Evolutionary conservation across 2,113 vertebrate genomes (phyloP), one percentile per base, ranked within the genome.

Genomic region (Noturus placidus): DNA sequence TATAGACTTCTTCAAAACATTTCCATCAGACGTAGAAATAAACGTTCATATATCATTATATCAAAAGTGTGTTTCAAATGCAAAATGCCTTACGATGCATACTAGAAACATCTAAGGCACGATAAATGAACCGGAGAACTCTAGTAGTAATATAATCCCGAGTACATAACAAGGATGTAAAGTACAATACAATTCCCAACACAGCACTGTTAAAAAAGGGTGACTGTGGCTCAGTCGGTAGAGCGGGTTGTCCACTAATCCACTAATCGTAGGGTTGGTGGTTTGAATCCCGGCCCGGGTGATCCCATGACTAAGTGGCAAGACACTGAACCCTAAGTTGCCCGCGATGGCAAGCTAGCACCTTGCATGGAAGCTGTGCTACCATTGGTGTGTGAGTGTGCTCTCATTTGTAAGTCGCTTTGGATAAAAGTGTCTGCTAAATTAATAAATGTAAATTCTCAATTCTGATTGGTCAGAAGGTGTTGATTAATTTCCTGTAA

Each of bases 1-100:
- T 72, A 79, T 78, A 84, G 61, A 70, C 74, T 46, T 88, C 61
- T 67, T 27, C 63, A 81, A 72, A 85, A 30, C 6, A 27, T 54
- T 88, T 69, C 77, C 54, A 88, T 82, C 77, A 61, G 27, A 27
- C 83, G 65, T 52, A 88, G n/a, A 57, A 57, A 59, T 81, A 14
- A 38, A 1, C 30, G 59, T 57, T 63, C 42, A 46, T 46, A 46
- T 46, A 74, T 27, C 54, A 54, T 56, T 27, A 38, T 76, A 77
- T 52, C 42, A n/a, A 52, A 25, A 76, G 42, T 17, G 42, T 50
- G 22, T 59, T 35, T 33, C n/a, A 33, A 78, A 52, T 19, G 11
- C 25, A 76, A 56, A 79, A 54, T 54, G 27, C 6, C 27, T 54
- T 17, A 54, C 27, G 3, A 54, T 30, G 77, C 27, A 14, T n/a